A percentile compares a stretch with the other conserved stretches of the same genome.
Evolutionary conservation across 2,888 invertebrate species (phyloP).

Genomic region (Yponomeuta sedellus): DNA sequence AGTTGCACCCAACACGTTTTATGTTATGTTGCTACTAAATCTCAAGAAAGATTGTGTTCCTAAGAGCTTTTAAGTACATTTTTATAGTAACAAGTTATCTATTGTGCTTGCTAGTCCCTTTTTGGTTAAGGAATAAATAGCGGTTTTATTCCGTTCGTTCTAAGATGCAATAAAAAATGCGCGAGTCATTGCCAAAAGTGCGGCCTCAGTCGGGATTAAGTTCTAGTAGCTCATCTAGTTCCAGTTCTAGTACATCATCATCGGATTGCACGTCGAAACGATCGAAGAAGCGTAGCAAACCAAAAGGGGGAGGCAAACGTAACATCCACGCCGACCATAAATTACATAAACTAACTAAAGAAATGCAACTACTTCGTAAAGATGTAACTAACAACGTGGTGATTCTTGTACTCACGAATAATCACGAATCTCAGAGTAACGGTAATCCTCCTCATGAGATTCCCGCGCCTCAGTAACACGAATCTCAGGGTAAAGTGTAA

Average conservation of each 20-base stretch:
- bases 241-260: neutral
- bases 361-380: neutral
- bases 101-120: no score
- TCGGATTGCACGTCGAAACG: neutral
- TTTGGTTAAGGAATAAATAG: neutral
- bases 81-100: neutral
- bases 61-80: neutral
- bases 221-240: constrained; percentile 2
- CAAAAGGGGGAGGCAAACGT: constrained; percentile 8
- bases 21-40: neutral
- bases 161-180: neutral
- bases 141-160: constrained; percentile 1
- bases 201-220: neutral
- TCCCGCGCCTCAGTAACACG: neutral
- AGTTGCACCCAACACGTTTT: no score
- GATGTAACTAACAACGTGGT: neutral
- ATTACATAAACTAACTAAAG: neutral
- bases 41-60: neutral
- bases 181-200: neutral
- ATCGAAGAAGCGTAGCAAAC: constrained; percentile 2
- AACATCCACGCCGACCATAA: constrained; percentile 2
- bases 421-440: neutral
- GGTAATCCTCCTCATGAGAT: neutral
- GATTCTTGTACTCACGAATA: neutral
- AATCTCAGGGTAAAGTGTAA: neutral